Evolutionary conservation across 2,113 vertebrate species (phyloP).

Genomic region (Urocolius indicus): DNA sequence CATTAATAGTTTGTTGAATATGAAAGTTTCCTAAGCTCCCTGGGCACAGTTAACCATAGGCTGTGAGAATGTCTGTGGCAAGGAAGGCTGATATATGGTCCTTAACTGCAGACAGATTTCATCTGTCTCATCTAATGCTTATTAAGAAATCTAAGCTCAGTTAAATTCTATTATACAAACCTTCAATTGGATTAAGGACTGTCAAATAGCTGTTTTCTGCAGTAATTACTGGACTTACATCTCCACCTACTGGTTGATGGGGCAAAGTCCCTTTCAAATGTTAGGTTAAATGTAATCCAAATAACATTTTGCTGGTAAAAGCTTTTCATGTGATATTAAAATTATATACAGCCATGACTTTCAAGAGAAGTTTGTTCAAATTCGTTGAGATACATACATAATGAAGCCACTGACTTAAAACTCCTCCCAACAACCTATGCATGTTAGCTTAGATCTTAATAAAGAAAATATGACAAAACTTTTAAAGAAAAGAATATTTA

Average conservation of each 20-base stretch:
- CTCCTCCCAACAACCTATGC: background rate
- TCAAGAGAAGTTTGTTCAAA: background rate
- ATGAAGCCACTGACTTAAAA: background rate
- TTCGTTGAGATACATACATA: background rate
- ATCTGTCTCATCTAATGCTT: slow-evolving; percentile 55
- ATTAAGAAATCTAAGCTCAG: slow-evolving; percentile 36
- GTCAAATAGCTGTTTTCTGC: background rate
- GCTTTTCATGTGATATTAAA: background rate
- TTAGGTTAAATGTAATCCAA: background rate
- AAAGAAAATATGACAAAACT: background rate
- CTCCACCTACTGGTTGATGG: slow-evolving; percentile 73
- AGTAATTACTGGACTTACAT: slow-evolving; percentile 47
- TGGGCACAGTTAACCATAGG: background rate
- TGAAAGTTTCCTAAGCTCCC: background rate
- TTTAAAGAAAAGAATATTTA: background rate
- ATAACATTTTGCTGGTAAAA: background rate
- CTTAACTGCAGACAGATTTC: slow-evolving; percentile 28
- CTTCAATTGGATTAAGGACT: background rate
- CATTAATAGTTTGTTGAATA: background rate
- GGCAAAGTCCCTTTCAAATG: background rate
- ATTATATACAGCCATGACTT: background rate
- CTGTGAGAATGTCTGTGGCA: background rate
- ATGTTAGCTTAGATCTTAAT: background rate
- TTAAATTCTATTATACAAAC: background rate
- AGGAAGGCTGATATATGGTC: background rate